Conservation (phyloP, 2,797 vertebrate species). For the Coranthus polyacanthus region DNA sequence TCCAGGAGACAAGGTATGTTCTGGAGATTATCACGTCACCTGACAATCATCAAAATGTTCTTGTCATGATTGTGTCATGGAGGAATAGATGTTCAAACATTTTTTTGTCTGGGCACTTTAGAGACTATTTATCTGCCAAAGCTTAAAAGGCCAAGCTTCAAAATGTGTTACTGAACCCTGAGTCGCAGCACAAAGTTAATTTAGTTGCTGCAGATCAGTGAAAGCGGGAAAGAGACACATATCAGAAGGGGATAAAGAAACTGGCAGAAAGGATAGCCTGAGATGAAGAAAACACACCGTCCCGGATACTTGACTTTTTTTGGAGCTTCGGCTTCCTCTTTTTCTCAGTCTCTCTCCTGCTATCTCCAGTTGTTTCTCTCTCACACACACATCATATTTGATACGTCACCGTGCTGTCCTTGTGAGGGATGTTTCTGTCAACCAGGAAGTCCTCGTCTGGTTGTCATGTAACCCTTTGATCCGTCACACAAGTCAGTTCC, state of each 20-base stretch:
- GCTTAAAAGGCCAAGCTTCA: too few relatives aligned
- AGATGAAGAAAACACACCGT: slow-evolving; percentile 64
- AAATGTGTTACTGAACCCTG: neutral
- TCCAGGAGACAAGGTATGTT: too few relatives aligned
- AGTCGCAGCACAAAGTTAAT: slow-evolving; percentile 3
- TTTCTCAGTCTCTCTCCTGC: slow-evolving; percentile 13
- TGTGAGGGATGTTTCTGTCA: slow-evolving; percentile 66
- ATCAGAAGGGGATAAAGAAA: slow-evolving; percentile 39
- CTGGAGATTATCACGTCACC: too few relatives aligned
- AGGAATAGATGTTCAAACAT: too few relatives aligned
- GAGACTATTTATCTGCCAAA: too few relatives aligned
- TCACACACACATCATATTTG: slow-evolving; percentile 41
- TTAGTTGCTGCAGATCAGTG: neutral
- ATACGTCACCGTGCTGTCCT: slow-evolving; percentile 44
- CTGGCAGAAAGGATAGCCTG: slow-evolving; percentile 47
- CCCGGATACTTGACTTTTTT: slow-evolving; percentile 53
- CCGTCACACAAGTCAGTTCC: slow-evolving; percentile 65
- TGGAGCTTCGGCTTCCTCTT: slow-evolving; percentile 37
- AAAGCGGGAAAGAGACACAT: slow-evolving; percentile 1
- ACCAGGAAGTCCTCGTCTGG: slow-evolving; percentile 57
- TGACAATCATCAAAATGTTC: too few relatives aligned
- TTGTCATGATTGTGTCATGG: too few relatives aligned
- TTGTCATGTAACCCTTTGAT: slow-evolving; percentile 73
- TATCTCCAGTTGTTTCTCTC: slow-evolving; percentile 1
- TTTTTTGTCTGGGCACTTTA: too few relatives aligned